Evolutionary conservation across 1,140 invertebrate species (phyloP), one percentile per base, ranked within the genome.

Genomic region (Temnothorax nylanderi): DNA sequence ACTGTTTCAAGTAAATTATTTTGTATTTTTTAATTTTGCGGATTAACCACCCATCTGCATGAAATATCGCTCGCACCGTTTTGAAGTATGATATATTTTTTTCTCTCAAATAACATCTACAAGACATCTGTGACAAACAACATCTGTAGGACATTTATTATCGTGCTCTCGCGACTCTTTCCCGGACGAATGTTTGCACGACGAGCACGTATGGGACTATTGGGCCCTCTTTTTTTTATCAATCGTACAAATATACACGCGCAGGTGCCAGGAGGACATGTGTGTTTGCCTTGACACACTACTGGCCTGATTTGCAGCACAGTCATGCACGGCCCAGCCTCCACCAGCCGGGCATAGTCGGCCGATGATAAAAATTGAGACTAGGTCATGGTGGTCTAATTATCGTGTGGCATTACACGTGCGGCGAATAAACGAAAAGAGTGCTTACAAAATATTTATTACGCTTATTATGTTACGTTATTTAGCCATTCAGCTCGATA

Each of bases 351-450:
- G 34, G 32, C 44, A 86, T 76, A 69, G 62, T 58, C 56, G 26
- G 32, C 32, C 37, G 87, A 89, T 89, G 69, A 89, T 89, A 89
- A 89, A 89, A 89, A 89, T 89, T 87, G 76, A 89, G 88, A 77
- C 88, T 89, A 82, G 76, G 56, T 89, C 72, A 84, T 47, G 62
- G 62, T 37, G 81, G 74, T 88, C 88, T 89, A 89, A 89, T 89
- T 89, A 87, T 60, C 75, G 56, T 85, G 47, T 49, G 41, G 80
- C 47, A 32, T 88, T 74, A 88, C 72, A 34, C 87, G 60, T 44
- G 37, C 41, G 37, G 2, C 16, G 78, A 72, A 49, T 47, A 60
- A 75, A 54, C 47, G 32, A 34, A 32, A 58, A 41, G 49, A 26
- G 69, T 41, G 26, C 44, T 60, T 60, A n/a, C 21, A 51, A 84